phyloP scores from a whole-genome alignment of 2,888 invertebrate species.

The Itoplectis maculator region DNA sequence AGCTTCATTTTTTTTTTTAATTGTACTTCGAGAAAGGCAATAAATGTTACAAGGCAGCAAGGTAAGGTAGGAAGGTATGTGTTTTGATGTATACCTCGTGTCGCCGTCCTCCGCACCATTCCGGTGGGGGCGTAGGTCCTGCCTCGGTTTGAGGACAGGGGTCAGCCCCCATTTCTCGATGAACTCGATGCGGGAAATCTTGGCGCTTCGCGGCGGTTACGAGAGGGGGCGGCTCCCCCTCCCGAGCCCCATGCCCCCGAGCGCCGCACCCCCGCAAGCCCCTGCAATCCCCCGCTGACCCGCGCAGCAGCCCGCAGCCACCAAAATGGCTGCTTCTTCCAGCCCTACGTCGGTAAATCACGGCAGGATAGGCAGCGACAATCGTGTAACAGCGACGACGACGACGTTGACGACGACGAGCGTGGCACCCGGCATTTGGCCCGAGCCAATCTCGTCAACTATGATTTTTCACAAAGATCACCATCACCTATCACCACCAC shows the following conservation, averaged over 20 bases:
- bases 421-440: conserved; percentile 27
- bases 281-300: conserved; percentile 74
- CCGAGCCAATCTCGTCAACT: conserved; percentile 13
- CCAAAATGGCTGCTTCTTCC: conserved; percentile 82
- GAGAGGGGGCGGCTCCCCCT: conserved; percentile 88
- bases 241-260: conserved; percentile 87
- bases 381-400: conserved; percentile 30
- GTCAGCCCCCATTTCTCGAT: conserved; percentile 99
- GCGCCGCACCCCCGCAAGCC: conserved; percentile 81
- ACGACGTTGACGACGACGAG: neutral
- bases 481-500: conserved; percentile 31
- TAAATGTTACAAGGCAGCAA: no score
- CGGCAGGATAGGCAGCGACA: conserved; percentile 53
- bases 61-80: conserved; percentile 7
- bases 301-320: conserved; percentile 77
- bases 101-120: conserved; percentile 90
- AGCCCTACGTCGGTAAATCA: conserved; percentile 69
- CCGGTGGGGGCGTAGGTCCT: conserved; percentile 94
- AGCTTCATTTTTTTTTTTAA: no score
- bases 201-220: conserved; percentile 88
- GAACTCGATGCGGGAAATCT: conserved; percentile 99
- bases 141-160: conserved; percentile 98
- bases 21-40: no score
- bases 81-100: conserved; percentile 87
- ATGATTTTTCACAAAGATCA: conserved; percentile 42